phyloP scores from a whole-genome alignment of 1,140 invertebrate species.

The Octopus sinensis region DNA sequence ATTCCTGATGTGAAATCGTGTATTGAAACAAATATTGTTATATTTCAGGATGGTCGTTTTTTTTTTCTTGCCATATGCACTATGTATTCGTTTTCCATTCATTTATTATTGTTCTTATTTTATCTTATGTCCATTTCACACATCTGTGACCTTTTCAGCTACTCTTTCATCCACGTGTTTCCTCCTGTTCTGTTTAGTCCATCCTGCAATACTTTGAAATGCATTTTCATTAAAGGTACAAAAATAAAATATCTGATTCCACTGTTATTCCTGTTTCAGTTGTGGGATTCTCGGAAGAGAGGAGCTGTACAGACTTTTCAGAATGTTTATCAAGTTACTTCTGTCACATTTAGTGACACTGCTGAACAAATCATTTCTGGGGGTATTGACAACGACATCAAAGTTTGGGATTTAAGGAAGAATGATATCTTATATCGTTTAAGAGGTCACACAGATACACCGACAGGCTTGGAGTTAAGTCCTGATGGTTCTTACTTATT shows the following conservation, averaged over 20 bases:
- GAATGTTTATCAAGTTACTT: conserved; percentile 78
- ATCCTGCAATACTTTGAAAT: background rate
- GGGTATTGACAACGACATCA: conserved; percentile 96
- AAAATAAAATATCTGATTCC: background rate
- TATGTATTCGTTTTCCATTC: no score
- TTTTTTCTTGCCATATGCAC: no score
- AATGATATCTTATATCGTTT: conserved; percentile 82
- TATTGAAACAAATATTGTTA: no score
- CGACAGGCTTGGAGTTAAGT: conserved; percentile 88
- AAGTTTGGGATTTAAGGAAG: conserved; percentile 95
- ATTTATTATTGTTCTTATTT: no score
- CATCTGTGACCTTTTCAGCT: background rate
- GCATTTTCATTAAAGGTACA: background rate
- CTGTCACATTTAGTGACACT: conserved; percentile 93
- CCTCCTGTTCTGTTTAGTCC: background rate
- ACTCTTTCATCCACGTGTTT: no score
- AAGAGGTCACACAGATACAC: conserved; percentile 86
- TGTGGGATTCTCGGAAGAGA: conserved; percentile 80
- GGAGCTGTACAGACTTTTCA: conserved; percentile 79
- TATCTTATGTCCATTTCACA: background rate
- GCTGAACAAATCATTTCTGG: conserved; percentile 85
- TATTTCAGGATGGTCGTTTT: no score
- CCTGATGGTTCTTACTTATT: conserved; percentile 91
- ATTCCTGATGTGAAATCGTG: no score
- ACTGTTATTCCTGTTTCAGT: conserved; percentile 39